These are phyloP conservation scores for Pampus argenteus DNA, from an alignment of 2,797 vertebrate species.

Conservation along the genomic window DNA sequence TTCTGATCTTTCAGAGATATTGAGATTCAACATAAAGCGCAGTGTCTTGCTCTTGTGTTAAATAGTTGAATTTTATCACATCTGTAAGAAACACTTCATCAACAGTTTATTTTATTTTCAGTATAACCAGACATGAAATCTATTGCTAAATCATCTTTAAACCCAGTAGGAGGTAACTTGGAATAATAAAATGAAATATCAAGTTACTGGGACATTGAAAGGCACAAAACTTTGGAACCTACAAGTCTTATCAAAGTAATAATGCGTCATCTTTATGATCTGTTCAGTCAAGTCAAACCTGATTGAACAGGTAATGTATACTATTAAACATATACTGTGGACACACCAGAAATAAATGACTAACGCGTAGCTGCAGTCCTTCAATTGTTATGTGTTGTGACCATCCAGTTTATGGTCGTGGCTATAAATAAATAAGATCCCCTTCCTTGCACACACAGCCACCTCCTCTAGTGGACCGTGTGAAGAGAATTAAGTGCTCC, in stretches of 20 bases:
- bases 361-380: conserved; percentile 5
- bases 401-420: neutral
- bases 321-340: neutral
- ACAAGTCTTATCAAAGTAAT: neutral
- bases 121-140: neutral
- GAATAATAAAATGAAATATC: neutral
- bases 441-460: neutral
- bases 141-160: conserved; percentile 6
- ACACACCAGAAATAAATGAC: neutral
- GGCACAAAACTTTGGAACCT: neutral
- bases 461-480: conserved; percentile 14
- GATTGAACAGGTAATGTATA: too few relatives aligned
- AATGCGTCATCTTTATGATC: neutral
- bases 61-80: too few relatives aligned
- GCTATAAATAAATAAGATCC: conserved; percentile 29
- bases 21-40: neutral
- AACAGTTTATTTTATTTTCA: neutral
- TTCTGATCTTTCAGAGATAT: neutral
- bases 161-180: neutral
- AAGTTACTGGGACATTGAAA: neutral
- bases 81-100: neutral
- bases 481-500: conserved; percentile 31
- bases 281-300: neutral
- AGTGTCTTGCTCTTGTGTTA: neutral
- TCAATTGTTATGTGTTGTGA: neutral